Conservation (phyloP, 1,140 invertebrate species). For the Ooceraea biroi region DNA sequence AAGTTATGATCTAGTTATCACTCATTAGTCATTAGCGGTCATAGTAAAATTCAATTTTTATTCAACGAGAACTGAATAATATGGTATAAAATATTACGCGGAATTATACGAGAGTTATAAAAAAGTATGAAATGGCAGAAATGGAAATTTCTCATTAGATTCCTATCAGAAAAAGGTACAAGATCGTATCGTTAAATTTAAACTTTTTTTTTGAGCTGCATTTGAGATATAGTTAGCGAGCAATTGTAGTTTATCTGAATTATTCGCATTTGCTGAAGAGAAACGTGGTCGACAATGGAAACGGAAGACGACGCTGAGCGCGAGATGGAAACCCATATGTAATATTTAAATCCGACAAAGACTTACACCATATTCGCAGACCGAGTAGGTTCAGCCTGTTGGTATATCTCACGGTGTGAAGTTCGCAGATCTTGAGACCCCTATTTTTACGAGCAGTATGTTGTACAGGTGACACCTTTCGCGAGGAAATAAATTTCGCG, state of each 20-base stretch:
- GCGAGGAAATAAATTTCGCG: conserved; percentile 51
- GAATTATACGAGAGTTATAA: too few species aligned
- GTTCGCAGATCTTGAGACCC: conserved; percentile 21
- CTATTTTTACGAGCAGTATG: conserved; percentile 54
- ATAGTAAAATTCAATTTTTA: too few species aligned
- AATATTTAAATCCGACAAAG: conserved; percentile 57
- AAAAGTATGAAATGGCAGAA: background rate
- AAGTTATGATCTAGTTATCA: background rate
- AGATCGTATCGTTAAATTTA: conserved; percentile 4
- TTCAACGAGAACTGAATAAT: too few species aligned
- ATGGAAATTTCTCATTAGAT: background rate
- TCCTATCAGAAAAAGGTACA: background rate
- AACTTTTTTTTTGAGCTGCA: background rate
- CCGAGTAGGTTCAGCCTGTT: background rate
- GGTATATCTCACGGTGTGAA: conserved; percentile 48
- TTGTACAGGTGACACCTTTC: conserved; percentile 21
- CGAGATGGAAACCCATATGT: conserved; percentile 45
- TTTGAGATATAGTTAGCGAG: background rate
- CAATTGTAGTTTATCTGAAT: conserved; percentile 5
- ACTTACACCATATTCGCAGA: conserved; percentile 46
- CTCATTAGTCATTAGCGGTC: background rate
- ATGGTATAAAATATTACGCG: background rate
- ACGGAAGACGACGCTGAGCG: conserved; percentile 14
- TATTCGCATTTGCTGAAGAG: background rate
- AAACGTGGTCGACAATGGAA: background rate